phyloP scores from a whole-genome alignment of 2,888 invertebrate species.

The Limnephilus auricula region DNA sequence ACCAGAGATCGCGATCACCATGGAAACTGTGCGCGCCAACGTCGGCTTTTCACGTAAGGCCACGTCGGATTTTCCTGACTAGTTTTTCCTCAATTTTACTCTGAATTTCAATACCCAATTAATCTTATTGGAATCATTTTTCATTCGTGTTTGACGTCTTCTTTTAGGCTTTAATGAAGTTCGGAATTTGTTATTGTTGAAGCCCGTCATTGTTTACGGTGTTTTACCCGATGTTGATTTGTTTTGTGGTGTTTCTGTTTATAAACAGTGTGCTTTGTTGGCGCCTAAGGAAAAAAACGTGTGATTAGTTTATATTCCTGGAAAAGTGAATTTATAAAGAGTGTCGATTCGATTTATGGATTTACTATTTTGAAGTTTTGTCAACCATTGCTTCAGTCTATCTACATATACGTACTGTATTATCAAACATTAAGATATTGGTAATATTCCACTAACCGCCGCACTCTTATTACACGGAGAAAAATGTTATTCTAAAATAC shows the following conservation, averaged over 20 bases:
- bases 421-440: no score
- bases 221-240: neutral
- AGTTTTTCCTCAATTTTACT: neutral
- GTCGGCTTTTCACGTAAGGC: slow-evolving; percentile 63
- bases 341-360: neutral
- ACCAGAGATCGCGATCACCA: slow-evolving; percentile 49
- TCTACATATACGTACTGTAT: no score
- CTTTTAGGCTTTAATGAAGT: neutral
- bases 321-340: neutral
- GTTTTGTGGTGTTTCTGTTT: neutral
- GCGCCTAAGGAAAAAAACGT: neutral
- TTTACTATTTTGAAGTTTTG: no score
- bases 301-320: neutral
- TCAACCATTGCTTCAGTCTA: no score
- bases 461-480: no score
- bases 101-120: neutral
- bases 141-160: neutral
- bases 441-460: no score
- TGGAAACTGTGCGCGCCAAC: slow-evolving; percentile 59
- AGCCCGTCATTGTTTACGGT: neutral
- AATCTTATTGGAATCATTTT: neutral
- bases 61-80: slow-evolving; percentile 4
- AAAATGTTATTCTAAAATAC: no score
- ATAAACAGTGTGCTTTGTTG: neutral
- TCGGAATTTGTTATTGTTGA: neutral